Percentiles rank a stretch among this genome's conserved stretches.
Conservation (phyloP, 2,113 vertebrate genomes). For the Sceloporus tristichus region DNA sequence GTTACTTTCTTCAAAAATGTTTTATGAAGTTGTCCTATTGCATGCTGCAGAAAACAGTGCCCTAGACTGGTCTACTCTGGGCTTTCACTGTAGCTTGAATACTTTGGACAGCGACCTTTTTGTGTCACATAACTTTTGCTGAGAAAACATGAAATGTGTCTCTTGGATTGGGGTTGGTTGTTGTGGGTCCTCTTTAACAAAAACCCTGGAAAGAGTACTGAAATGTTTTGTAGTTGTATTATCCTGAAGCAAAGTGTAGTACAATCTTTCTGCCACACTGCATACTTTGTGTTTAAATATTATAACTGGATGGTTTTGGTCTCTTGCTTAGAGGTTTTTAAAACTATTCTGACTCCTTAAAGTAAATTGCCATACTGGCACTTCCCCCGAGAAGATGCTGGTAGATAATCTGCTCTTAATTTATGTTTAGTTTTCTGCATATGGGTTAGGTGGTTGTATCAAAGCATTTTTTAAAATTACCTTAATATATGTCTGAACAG, state of each 20-base stretch:
- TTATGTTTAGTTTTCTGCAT: slow-evolving; percentile 29
- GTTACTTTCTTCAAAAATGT: not conserved
- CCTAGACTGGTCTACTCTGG: not conserved
- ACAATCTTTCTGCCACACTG: not conserved
- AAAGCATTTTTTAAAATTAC: not conserved
- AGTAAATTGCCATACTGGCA: slow-evolving; percentile 22
- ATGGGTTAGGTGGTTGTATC: slow-evolving; percentile 32
- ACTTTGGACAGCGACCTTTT: slow-evolving; percentile 8
- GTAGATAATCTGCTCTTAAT: slow-evolving; percentile 35
- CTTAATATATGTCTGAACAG: not conserved
- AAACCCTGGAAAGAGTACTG: slow-evolving; percentile 11
- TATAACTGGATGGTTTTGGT: slow-evolving; percentile 44
- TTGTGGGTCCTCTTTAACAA: not conserved
- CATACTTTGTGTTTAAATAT: slow-evolving; percentile 35
- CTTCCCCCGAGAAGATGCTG: slow-evolving; percentile 13
- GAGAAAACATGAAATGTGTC: not conserved
- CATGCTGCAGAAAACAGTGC: not conserved
- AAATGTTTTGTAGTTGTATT: slow-evolving; percentile 38
- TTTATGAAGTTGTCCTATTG: not conserved
- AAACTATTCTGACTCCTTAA: slow-evolving; percentile 11
- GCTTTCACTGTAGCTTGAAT: accelerated
- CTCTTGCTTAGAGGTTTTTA: slow-evolving; percentile 7
- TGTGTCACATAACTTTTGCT: not conserved
- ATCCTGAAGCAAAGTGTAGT: not conserved
- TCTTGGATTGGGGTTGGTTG: slow-evolving; percentile 3